Evolutionary conservation across 2,113 vertebrate species (phyloP), one percentile per base, ranked within the genome.

Genomic region (Nothobranchius furzeri): DNA sequence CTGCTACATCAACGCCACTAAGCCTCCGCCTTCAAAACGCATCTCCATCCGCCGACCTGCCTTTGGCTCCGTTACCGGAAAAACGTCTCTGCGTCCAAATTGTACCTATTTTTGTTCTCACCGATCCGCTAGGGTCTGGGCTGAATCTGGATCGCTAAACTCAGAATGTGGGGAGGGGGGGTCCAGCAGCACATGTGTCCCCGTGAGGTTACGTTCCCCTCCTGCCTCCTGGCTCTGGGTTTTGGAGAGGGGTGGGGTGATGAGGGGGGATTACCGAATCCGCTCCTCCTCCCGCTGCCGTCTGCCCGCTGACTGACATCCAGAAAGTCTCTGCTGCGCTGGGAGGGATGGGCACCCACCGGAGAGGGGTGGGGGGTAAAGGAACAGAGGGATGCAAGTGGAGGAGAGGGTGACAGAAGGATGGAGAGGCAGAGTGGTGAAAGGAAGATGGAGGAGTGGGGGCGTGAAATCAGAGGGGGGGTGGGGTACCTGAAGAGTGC

Each of bases 221-320:
- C 20, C 42, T 58, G 60, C 57, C 57, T 56, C 70, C 17, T 10
- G 67, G 61, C 46, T 61, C 40, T 69, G 64, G 54, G 8, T 77
- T 71, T 73, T 47, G 13, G 51, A 14, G 10, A 51, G 47, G 73
- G 74, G 80, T 43, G 79, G 72, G 72, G 72, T 40, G 66, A 59
- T 53, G 24, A 7, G 36, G 43, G 60, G 30, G 82, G 87, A 79
- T 87, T 87, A 80, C 71, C 37, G 80, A 70, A 68, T 68, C 70
- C 43, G 54, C 71, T 74, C 64, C 72, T 73, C 65, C 57, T 66
- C 76, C 87, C 84, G 78, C 66, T 67, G 83, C 75, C 79, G 88
- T 90, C 90, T 90, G 89, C 86, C 88, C 82, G 73, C 85, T 81
- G 89, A 90, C 73, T 87, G 77, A 88, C 89, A 90, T 81, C 63